Conservation (phyloP, 2,113 vertebrate species). For the Perognathus longimembris region DNA sequence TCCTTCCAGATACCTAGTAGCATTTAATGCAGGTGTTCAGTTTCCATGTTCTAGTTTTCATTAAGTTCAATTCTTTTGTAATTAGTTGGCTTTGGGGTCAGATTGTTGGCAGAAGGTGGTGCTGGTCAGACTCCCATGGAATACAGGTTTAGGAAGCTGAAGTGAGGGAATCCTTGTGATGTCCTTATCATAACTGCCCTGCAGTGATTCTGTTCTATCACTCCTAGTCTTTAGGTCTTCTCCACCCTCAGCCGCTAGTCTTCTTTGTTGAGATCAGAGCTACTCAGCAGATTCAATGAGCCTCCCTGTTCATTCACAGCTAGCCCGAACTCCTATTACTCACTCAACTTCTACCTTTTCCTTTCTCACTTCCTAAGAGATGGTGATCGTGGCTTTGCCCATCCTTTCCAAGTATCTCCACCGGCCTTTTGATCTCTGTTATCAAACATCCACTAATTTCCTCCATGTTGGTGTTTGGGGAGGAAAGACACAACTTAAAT, state of each 20-base stretch:
- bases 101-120: not conserved
- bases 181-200: not conserved
- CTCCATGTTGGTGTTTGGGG: not conserved
- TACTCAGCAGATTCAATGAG: not conserved
- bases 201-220: not conserved
- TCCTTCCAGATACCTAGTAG: constrained; percentile 24
- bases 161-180: not conserved
- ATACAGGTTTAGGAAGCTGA: not conserved
- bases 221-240: not conserved
- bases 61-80: not conserved
- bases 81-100: not conserved
- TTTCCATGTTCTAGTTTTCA: constrained; percentile 36
- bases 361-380: not conserved
- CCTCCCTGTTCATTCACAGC: not conserved
- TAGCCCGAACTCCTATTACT: not conserved
- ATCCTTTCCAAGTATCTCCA: not conserved
- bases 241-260: not conserved
- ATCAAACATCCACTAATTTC: not conserved
- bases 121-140: not conserved
- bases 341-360: not conserved
- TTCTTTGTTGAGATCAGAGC: not conserved
- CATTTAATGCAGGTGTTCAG: not conserved
- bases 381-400: not conserved
- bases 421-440: not conserved
- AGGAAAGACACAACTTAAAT: not conserved